These are phyloP conservation scores for Aphelenchoides fujianensis DNA, from an alignment of 1,140 invertebrate genomes.

Conservation along the genomic window DNA sequence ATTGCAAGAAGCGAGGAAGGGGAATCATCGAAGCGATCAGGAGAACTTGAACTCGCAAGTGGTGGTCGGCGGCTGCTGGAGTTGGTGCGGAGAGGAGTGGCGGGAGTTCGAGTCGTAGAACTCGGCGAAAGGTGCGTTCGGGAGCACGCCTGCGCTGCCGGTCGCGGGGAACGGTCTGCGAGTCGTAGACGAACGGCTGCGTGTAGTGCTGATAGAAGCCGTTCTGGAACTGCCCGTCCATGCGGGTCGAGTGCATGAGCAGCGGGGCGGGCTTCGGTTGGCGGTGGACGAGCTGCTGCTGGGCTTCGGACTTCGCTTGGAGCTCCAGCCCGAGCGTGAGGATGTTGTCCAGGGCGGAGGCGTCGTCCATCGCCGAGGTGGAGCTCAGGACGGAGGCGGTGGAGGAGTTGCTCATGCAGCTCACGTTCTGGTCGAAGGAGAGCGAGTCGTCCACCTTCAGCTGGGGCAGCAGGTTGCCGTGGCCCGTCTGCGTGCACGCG, in stretches of 20 bases:
- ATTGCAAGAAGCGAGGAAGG: too few relatives aligned
- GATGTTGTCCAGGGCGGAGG: conserved; percentile 12
- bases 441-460: conserved; percentile 5
- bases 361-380: not conserved
- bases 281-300: conserved; percentile 1
- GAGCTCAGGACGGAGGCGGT: conserved; percentile 14
- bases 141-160: not conserved
- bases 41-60: not conserved
- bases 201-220: not conserved
- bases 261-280: not conserved
- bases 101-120: not conserved
- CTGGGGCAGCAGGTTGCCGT: not conserved
- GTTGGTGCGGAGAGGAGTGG: not conserved
- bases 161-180: not conserved
- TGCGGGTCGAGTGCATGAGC: not conserved
- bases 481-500: conserved; percentile 9
- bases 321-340: conserved; percentile 11
- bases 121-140: not conserved
- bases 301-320: conserved; percentile 22
- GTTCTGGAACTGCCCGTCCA: not conserved
- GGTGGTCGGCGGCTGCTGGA: not conserved
- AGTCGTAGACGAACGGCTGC: not conserved
- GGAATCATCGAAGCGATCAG: not conserved
- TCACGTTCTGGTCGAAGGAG: not conserved
- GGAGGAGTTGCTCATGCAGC: not conserved